Base-by-base conservation (phyloP, 2,113 vertebrate species). In the Tautogolabrus adspersus region DNA sequence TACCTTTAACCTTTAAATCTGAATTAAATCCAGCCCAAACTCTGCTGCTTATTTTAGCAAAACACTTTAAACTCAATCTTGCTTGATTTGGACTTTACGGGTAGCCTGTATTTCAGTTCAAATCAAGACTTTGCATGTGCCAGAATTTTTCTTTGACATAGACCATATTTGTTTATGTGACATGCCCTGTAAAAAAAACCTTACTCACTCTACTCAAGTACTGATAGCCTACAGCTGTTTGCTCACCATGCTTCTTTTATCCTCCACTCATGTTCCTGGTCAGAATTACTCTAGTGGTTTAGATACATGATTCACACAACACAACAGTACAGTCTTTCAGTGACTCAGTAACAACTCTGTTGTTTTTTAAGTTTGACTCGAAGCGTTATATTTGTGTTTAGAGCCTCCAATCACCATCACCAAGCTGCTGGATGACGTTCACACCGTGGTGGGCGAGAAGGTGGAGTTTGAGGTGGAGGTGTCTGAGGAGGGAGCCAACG, bases 401-500 rank as follows among this genome's bases (percentile, higher is more conserved):
- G 96, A 97, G 69, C 96, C 96, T 23, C 96, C 97, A 0, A 83
- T 97, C 47, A 92, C 94, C 77, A 95, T 97, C 68, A 80, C 92
- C 49, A 96, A 94, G 52, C 93, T 93, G n/a, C 93, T 97, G n/a
- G 96, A 97, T 49, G 97, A 98, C 61, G 92, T 96, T 54, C 96
- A 96, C 63, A 95, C 95, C 6, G 94, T 95, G 72, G 96, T 96
- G 72, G 96, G 95, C 0, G 96, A 98, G 72, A 96, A 93, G 52
- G 95, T 98, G 76, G 96, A 97, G 86, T 94, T 98, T 79, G 89
- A 93, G 62, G 95, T 96, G 23, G 96, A 97, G 55, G 97, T 98
- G 52, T 97, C 97, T 0, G 97, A 98, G 64, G 97, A 98, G 10
- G 96, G 96, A 9, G 97, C 96, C 19, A 94, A 88, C 8, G 95